Conservation (phyloP, 2,113 vertebrate species). For the Columbina picui region DNA sequence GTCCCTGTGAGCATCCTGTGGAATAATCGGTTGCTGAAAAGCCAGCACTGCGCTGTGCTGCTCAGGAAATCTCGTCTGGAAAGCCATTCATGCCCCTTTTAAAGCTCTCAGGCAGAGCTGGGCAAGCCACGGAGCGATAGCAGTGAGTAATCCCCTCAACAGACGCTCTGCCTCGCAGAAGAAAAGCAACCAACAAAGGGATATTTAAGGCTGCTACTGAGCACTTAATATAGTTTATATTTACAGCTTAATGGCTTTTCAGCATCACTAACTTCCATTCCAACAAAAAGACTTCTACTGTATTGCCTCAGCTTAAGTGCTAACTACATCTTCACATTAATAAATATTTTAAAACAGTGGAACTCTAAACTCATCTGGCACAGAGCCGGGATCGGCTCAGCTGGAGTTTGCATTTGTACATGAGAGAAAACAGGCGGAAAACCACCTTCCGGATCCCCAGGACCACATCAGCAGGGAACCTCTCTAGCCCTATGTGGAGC, state of each 20-base stretch:
- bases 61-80: not conserved
- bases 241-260: constrained; percentile 74
- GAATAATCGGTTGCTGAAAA: not conserved
- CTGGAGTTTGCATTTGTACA: not conserved
- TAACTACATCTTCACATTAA: constrained; percentile 66
- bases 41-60: not conserved
- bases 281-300: constrained; percentile 48
- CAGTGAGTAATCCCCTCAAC: not conserved
- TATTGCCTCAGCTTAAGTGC: constrained; percentile 67
- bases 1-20: not conserved
- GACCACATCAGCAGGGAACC: not conserved
- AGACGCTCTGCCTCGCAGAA: constrained; percentile 8
- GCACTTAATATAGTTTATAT: constrained; percentile 73
- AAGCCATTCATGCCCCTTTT: not conserved
- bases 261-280: constrained; percentile 69
- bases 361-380: constrained; percentile 60
- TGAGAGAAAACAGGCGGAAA: not conserved
- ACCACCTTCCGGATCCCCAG: not conserved
- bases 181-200: constrained; percentile 8
- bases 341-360: constrained; percentile 71
- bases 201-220: constrained; percentile 60
- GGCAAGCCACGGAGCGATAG: not conserved
- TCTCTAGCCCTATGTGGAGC: not conserved
- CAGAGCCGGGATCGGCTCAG: not conserved
- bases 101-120: not conserved